phyloP scores from a whole-genome alignment of 1,140 invertebrate species.

The Drosophila asahinai region DNA sequence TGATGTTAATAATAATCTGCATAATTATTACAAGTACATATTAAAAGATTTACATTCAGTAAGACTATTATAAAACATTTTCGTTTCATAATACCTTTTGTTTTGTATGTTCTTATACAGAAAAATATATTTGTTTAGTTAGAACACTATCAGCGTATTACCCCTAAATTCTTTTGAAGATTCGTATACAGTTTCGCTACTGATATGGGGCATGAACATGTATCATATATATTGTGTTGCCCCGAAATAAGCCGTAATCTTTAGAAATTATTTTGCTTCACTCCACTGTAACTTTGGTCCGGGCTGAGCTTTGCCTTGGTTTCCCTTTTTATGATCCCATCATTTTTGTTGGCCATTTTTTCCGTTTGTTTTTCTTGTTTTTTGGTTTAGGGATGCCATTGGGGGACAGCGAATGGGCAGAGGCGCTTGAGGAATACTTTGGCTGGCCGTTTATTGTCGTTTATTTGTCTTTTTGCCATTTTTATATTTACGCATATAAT shows the following conservation, averaged over 20 bases:
- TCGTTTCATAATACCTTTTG: too few species aligned
- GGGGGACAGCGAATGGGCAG: not conserved
- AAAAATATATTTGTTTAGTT: too few species aligned
- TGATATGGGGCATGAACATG: not conserved
- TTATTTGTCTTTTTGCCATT: slow-evolving; percentile 84
- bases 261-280: not conserved
- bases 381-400: slow-evolving; percentile 13
- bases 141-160: too few species aligned
- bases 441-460: slow-evolving; percentile 75
- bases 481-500: slow-evolving; percentile 84
- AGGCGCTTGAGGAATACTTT: slow-evolving; percentile 41
- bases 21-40: too few species aligned
- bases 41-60: too few species aligned
- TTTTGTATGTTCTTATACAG: too few species aligned
- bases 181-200: too few species aligned
- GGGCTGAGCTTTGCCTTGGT: slow-evolving; percentile 38
- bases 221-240: not conserved
- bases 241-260: not conserved
- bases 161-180: too few species aligned
- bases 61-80: too few species aligned
- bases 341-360: slow-evolving; percentile 66
- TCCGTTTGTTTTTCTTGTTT: slow-evolving; percentile 37
- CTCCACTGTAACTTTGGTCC: slow-evolving; percentile 55
- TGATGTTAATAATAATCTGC: too few species aligned
- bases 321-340: slow-evolving; percentile 72